Percentiles rank a stretch among this genome's conserved stretches.
These are phyloP conservation scores for Acinonyx jubatus DNA, from an alignment of 2,113 vertebrate genomes.

Conservation along the genomic window DNA sequence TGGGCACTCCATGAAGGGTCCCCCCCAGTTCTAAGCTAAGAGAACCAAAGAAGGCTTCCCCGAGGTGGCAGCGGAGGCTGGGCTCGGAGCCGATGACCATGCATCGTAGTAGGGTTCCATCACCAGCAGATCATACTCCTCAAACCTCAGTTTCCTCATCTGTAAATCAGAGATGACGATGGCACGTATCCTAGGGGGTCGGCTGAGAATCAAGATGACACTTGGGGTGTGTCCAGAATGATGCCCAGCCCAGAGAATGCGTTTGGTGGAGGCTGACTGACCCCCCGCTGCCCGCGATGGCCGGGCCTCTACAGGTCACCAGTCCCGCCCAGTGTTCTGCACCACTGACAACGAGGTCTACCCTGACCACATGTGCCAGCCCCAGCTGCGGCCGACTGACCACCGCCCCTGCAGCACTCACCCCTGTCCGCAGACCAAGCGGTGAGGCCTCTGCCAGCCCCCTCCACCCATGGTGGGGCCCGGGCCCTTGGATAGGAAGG, in stretches of 20 bases:
- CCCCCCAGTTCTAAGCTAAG: background rate
- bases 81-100: background rate
- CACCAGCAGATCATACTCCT: background rate
- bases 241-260: background rate
- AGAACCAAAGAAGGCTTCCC: background rate
- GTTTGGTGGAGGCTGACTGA: accelerated
- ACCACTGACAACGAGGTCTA: slow-evolving; percentile 93
- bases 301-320: slow-evolving; percentile 87
- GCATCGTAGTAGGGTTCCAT: background rate
- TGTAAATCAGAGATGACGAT: background rate
- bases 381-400: slow-evolving; percentile 85
- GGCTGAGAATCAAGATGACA: background rate
- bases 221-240: accelerated
- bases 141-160: background rate
- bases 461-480: background rate
- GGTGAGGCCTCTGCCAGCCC: slow-evolving; percentile 82
- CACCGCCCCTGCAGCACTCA: slow-evolving; percentile 92
- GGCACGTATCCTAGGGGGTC: background rate
- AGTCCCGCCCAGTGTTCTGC: slow-evolving; percentile 94
- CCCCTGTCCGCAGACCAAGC: slow-evolving; percentile 90
- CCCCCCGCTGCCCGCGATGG: accelerated
- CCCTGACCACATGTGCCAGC: slow-evolving; percentile 91
- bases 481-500: background rate
- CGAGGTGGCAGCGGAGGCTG: accelerated
- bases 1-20: background rate